Evolutionary conservation across 1,140 invertebrate genomes (phyloP).

Genomic region (Kradibia gibbosae): DNA sequence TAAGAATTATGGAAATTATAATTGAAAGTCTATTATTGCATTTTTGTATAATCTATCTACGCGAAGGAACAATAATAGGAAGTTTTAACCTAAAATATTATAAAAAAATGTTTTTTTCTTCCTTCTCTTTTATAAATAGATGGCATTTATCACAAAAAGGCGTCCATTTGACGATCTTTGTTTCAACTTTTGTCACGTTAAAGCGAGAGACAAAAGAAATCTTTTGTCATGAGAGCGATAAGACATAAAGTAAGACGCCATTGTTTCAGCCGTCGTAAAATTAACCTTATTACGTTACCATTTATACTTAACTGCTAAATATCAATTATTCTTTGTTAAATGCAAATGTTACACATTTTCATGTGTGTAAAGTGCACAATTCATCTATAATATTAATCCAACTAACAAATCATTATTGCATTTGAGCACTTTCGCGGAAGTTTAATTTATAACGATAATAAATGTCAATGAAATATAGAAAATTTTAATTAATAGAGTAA

Average conservation of each 20-base stretch:
- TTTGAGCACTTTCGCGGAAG: not conserved
- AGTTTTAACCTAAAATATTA: slow-evolving; percentile 25
- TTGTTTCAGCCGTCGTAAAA: slow-evolving; percentile 38
- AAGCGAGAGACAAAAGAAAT: slow-evolving; percentile 44
- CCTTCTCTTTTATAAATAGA: slow-evolving; percentile 6
- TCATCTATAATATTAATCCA: not conserved
- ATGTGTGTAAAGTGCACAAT: not conserved
- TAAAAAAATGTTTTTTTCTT: slow-evolving; percentile 3
- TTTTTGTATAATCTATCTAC: not conserved
- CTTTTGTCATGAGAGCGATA: slow-evolving; percentile 41
- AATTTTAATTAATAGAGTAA: too few relatives aligned
- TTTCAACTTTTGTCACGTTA: slow-evolving; percentile 48
- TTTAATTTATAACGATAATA: too few relatives aligned
- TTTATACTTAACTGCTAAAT: not conserved
- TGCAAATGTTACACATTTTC: slow-evolving; percentile 8
- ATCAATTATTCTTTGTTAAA: slow-evolving; percentile 4
- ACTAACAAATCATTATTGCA: not conserved
- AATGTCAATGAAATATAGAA: too few relatives aligned
- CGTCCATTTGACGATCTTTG: slow-evolving; percentile 30
- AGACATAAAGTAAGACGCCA: slow-evolving; percentile 34
- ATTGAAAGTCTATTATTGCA: not conserved
- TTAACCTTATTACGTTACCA: slow-evolving; percentile 34
- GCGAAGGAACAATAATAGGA: not conserved
- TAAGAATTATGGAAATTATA: not conserved
- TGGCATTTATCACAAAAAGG: not conserved